These are phyloP conservation scores for Trichogramma dendrolimi DNA, from an alignment of 2,888 invertebrate genomes.

Conservation along the genomic window DNA sequence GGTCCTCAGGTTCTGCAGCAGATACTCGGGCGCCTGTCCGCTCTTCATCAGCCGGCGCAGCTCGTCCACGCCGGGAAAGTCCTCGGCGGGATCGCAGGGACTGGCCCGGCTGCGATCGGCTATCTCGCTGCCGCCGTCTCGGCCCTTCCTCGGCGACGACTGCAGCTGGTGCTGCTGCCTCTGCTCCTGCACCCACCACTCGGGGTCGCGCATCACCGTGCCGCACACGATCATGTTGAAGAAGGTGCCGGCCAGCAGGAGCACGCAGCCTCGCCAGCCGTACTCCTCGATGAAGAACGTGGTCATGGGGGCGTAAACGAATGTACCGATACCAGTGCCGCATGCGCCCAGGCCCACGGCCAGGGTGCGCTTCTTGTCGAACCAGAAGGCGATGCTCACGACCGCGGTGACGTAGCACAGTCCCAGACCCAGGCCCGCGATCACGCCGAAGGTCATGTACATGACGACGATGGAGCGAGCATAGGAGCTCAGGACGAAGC, in stretches of 20 bases:
- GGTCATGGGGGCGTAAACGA: slow-evolving; percentile 81
- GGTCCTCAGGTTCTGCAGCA: slow-evolving; percentile 61
- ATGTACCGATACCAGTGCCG: slow-evolving; percentile 85
- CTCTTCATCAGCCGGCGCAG: slow-evolving; percentile 67
- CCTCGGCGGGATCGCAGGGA: slow-evolving; percentile 46
- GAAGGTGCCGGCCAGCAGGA: slow-evolving; percentile 78
- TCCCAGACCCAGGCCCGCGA: slow-evolving; percentile 79
- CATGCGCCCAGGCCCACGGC: slow-evolving; percentile 85
- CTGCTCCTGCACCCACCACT: slow-evolving; percentile 71
- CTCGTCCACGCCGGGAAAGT: slow-evolving; percentile 64
- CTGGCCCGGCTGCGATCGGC: slow-evolving; percentile 33
- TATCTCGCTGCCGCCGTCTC: slow-evolving; percentile 33
- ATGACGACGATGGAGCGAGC: slow-evolving; percentile 71
- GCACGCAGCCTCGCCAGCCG: slow-evolving; percentile 80
- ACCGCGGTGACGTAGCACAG: slow-evolving; percentile 85
- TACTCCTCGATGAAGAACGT: slow-evolving; percentile 72
- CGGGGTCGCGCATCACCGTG: slow-evolving; percentile 81
- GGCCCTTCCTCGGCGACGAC: not conserved
- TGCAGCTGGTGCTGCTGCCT: slow-evolving; percentile 49
- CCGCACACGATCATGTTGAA: slow-evolving; percentile 83
- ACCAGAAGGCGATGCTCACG: slow-evolving; percentile 89
- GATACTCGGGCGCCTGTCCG: slow-evolving; percentile 65
- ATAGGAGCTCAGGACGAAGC: slow-evolving; percentile 72
- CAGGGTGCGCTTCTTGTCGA: slow-evolving; percentile 79
- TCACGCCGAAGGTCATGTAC: slow-evolving; percentile 80